Percentiles rank a stretch among this genome's conserved stretches.
phyloP scores from a whole-genome alignment of 2,888 invertebrate species.

The Cryptocheilus praepositus region DNA sequence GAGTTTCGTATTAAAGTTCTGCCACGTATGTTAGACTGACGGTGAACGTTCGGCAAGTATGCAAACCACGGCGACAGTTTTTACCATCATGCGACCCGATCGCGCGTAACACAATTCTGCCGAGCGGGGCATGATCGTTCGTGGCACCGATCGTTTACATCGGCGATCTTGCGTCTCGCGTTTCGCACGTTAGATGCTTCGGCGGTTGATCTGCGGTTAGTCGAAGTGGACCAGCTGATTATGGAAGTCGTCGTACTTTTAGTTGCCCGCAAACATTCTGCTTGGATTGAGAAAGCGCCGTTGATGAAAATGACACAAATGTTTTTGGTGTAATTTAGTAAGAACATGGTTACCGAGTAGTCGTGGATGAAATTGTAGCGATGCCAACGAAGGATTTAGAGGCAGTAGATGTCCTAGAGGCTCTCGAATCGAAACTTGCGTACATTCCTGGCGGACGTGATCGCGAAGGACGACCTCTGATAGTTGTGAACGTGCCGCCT shows the following conservation, averaged over 20 bases:
- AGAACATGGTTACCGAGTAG: too few species aligned
- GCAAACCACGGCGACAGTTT: conserved; percentile 32
- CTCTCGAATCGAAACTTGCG: conserved; percentile 79
- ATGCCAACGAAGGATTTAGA: conserved; percentile 70
- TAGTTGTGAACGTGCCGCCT: conserved; percentile 79
- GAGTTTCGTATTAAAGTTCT: neutral
- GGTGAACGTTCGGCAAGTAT: conserved; percentile 20
- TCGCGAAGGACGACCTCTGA: conserved; percentile 80
- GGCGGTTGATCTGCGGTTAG: conserved; percentile 17
- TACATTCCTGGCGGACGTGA: conserved; percentile 82
- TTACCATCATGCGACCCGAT: conserved; percentile 32
- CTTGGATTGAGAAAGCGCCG: neutral
- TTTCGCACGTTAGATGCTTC: conserved; percentile 21
- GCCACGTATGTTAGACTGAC: neutral
- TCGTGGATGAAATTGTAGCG: conserved; percentile 27
- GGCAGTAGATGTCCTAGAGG: conserved; percentile 78
- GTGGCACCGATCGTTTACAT: conserved; percentile 39
- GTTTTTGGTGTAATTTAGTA: too few species aligned
- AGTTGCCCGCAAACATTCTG: neutral
- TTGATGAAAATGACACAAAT: too few species aligned
- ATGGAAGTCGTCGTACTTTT: too few species aligned
- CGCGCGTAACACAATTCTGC: conserved; percentile 39
- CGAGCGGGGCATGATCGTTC: conserved; percentile 26
- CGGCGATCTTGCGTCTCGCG: conserved; percentile 20
- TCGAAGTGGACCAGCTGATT: too few species aligned